Evolutionary conservation across 1,140 invertebrate genomes (phyloP).

Genomic region (Arctopsyche grandis): DNA sequence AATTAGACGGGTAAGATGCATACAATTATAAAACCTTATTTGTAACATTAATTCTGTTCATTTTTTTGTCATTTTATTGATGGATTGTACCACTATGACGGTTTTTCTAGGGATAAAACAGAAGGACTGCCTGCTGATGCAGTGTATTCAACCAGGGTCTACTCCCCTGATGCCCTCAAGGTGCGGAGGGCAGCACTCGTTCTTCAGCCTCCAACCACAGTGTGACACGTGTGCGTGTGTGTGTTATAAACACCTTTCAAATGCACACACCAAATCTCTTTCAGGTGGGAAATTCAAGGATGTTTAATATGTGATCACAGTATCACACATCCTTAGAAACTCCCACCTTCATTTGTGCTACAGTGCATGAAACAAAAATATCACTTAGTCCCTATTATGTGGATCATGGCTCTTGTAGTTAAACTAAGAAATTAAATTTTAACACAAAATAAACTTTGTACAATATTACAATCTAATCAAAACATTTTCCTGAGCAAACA

Average conservation of each 20-base stretch:
- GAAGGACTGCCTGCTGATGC: slow-evolving; percentile 70
- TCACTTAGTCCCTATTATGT: not conserved
- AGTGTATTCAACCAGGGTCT: slow-evolving; percentile 67
- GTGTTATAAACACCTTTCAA: slow-evolving; percentile 23
- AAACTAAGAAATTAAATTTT: too few relatives aligned
- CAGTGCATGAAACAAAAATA: not conserved
- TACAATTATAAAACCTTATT: slow-evolving; percentile 7
- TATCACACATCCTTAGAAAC: not conserved
- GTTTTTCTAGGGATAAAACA: slow-evolving; percentile 67
- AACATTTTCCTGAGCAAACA: too few relatives aligned
- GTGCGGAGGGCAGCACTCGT: slow-evolving; percentile 81
- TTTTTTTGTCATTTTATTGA: not conserved
- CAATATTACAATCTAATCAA: too few relatives aligned
- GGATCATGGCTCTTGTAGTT: not conserved
- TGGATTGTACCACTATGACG: not conserved
- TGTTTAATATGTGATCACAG: too few relatives aligned
- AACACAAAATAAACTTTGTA: too few relatives aligned
- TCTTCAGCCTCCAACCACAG: slow-evolving; percentile 81
- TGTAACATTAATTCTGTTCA: not conserved
- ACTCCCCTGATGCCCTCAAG: slow-evolving; percentile 79
- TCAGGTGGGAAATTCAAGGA: not conserved
- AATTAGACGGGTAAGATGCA: slow-evolving; percentile 66
- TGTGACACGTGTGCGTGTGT: slow-evolving; percentile 68
- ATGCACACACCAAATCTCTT: slow-evolving; percentile 17
- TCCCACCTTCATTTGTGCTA: not conserved